phyloP scores from a whole-genome alignment of 1,140 invertebrate species.

The Cardiocondyla obscurior region DNA sequence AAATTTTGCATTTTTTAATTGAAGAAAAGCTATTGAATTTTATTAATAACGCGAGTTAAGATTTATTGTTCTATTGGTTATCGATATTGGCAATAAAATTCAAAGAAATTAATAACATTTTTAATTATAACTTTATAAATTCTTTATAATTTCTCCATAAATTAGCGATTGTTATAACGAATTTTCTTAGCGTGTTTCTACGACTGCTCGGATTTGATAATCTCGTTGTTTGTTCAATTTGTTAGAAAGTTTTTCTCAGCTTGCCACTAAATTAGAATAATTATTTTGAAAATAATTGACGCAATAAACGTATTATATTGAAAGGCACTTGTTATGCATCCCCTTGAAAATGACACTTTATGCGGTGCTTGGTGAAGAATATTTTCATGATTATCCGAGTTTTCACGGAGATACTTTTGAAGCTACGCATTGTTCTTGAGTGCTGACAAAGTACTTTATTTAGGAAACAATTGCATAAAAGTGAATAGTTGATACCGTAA shows the following conservation, averaged over 20 bases:
- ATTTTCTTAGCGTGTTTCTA: background rate
- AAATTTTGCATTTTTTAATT: background rate
- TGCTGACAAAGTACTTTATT: background rate
- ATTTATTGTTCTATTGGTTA: background rate
- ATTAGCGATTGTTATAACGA: background rate
- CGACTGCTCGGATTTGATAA: background rate
- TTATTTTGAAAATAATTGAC: background rate
- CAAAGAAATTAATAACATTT: background rate
- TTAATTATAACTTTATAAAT: background rate
- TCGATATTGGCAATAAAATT: background rate
- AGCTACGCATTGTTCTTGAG: conserved; percentile 54
- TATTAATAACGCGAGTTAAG: background rate
- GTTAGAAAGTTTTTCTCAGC: background rate
- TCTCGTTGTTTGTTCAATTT: background rate
- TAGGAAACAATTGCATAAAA: background rate
- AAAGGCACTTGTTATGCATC: conserved; percentile 7
- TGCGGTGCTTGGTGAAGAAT: conserved; percentile 33
- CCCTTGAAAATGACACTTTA: conserved; percentile 29
- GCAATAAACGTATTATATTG: background rate
- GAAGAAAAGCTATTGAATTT: background rate
- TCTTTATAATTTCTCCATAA: background rate
- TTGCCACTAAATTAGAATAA: background rate
- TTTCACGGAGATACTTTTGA: conserved; percentile 45
- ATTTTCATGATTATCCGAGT: conserved; percentile 63
- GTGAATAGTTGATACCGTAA: background rate